These are phyloP conservation scores for Melospiza melodia DNA, from an alignment of 2,113 vertebrate species.

Conservation along the genomic window DNA sequence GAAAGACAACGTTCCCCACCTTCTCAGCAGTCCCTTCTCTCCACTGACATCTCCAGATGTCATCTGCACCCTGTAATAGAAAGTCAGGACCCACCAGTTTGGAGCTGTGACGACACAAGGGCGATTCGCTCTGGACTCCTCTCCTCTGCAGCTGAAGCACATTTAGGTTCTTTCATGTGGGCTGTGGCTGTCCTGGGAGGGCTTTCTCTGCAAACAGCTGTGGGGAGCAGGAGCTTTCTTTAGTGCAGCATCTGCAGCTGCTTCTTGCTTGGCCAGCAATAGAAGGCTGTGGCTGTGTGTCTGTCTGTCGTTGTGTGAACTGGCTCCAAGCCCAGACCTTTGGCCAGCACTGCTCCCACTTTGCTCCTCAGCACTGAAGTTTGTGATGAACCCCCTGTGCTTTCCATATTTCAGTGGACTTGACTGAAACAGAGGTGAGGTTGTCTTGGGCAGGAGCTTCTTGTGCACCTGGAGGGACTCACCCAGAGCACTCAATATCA, in stretches of 20 bases:
- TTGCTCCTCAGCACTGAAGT: not conserved
- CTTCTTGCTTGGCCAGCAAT: not conserved
- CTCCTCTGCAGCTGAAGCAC: not conserved
- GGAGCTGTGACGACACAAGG: not conserved
- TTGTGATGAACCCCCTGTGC: not conserved
- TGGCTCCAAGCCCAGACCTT: not conserved
- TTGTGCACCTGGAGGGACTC: accelerated
- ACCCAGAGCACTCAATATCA: not conserved
- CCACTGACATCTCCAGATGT: not conserved
- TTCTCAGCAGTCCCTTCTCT: not conserved
- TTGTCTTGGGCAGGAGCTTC: not conserved
- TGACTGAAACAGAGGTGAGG: not conserved
- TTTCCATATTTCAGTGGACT: not conserved
- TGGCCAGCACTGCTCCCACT: not conserved
- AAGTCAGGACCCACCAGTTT: not conserved
- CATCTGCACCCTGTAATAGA: not conserved
- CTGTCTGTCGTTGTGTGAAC: accelerated
- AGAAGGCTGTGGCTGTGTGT: not conserved
- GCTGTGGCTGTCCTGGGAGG: slow-evolving; percentile 11
- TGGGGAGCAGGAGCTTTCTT: not conserved
- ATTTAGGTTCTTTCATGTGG: slow-evolving; percentile 35
- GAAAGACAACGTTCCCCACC: not conserved
- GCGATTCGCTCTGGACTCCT: not conserved
- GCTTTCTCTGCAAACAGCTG: not conserved
- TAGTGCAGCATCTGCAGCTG: slow-evolving; percentile 17